These are phyloP conservation scores for Plagodis pulveraria DNA, from an alignment of 2,888 invertebrate species.

Conservation along the genomic window DNA sequence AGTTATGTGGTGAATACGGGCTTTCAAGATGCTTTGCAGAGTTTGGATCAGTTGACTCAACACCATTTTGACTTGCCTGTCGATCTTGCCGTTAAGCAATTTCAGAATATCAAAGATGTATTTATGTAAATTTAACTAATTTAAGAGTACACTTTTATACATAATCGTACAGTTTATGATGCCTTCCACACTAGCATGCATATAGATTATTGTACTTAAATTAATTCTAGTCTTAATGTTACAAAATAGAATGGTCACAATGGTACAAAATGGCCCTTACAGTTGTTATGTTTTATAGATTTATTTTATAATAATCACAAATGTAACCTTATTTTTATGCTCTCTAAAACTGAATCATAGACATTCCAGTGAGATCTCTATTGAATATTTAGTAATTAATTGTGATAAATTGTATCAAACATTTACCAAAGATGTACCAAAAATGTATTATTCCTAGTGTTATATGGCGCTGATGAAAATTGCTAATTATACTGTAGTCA, in stretches of 20 bases:
- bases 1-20: constrained; percentile 98
- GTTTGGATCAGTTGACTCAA: constrained; percentile 93
- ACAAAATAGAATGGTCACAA: constrained; percentile 32
- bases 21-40: constrained; percentile 97
- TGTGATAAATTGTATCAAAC: constrained; percentile 39
- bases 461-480: constrained; percentile 43
- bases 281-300: constrained; percentile 25
- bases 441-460: constrained; percentile 32
- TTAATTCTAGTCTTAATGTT: constrained; percentile 49
- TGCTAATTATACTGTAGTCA: constrained; percentile 57
- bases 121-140: constrained; percentile 86
- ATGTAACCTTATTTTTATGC: constrained; percentile 19
- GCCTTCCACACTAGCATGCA: constrained; percentile 58
- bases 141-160: constrained; percentile 67
- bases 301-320: constrained; percentile 16
- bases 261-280: constrained; percentile 24
- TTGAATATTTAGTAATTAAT: constrained; percentile 40
- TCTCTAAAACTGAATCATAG: constrained; percentile 35
- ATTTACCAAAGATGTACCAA: constrained; percentile 47
- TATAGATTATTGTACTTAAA: constrained; percentile 46
- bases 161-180: constrained; percentile 55
- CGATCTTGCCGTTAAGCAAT: constrained; percentile 97
- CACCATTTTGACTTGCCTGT: constrained; percentile 97
- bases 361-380: constrained; percentile 49
- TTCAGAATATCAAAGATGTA: constrained; percentile 98